Conservation (phyloP, 2,797 vertebrate genomes). For the Alfaro cultratus region DNA sequence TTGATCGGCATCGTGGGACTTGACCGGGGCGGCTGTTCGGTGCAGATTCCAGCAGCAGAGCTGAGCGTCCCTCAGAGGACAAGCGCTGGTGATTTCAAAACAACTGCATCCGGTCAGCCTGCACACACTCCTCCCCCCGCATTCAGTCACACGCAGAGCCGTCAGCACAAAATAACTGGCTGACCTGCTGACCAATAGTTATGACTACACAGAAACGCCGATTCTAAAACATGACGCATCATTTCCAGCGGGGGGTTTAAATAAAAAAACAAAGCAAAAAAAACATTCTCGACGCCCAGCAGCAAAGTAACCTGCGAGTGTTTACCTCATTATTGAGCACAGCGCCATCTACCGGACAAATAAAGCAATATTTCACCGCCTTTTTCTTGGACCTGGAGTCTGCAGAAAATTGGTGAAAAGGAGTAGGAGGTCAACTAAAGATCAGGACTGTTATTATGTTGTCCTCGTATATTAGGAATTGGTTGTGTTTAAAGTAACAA, state of each 20-base stretch:
- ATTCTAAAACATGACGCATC: conserved; percentile 41
- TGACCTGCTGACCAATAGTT: conserved; percentile 34
- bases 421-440: neutral
- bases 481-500: neutral
- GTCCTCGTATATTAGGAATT: neutral
- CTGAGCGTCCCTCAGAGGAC: neutral
- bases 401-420: neutral
- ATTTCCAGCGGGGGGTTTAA: neutral
- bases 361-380: neutral
- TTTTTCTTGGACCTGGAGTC: neutral
- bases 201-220: neutral
- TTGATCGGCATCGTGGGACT: conserved; percentile 70
- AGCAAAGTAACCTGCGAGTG: conserved; percentile 1
- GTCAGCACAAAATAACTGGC: neutral
- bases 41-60: neutral
- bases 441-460: neutral
- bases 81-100: conserved; percentile 29
- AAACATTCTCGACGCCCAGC: neutral
- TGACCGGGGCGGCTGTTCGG: neutral
- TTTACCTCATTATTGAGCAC: conserved; percentile 22
- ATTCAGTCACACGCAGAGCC: neutral
- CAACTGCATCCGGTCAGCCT: conserved; percentile 47
- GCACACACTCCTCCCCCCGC: neutral
- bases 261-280: too few relatives aligned
- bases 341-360: conserved; percentile 45